These are phyloP conservation scores for Macrocentrus cingulum DNA, from an alignment of 1,140 invertebrate genomes.

Conservation along the genomic window DNA sequence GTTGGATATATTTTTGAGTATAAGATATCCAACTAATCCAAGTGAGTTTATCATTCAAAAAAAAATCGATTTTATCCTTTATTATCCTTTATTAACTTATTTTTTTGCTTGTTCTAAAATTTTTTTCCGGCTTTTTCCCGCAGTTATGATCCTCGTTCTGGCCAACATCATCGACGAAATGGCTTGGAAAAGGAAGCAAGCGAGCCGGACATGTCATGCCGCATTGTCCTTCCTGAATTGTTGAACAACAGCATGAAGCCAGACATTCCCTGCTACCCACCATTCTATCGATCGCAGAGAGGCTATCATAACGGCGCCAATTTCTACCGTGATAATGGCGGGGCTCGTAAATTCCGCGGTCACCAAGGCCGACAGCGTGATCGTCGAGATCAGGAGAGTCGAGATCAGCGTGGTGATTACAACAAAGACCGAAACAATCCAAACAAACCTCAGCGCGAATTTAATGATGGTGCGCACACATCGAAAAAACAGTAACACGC, in stretches of 20 bases:
- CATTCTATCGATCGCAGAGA: conserved; percentile 40
- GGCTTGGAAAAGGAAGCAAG: conserved; percentile 45
- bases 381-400: conserved; percentile 39
- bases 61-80: no score
- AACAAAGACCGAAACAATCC: conserved; percentile 42
- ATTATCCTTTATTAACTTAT: no score
- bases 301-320: conserved; percentile 43
- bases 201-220: conserved; percentile 36
- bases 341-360: conserved; percentile 47
- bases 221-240: conserved; percentile 48
- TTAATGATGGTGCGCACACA: conserved; percentile 22
- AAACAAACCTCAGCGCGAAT: conserved; percentile 36
- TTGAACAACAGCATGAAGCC: conserved; percentile 41
- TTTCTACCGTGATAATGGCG: conserved; percentile 37
- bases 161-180: conserved; percentile 35
- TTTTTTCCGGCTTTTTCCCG: no score
- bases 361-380: conserved; percentile 41
- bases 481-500: conserved; percentile 27
- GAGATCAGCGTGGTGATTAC: conserved; percentile 44
- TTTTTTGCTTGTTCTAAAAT: no score
- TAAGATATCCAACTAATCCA: no score
- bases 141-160: conserved; percentile 19
- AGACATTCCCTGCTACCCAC: conserved; percentile 39
- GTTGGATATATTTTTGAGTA: no score
- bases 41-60: conserved; percentile 32